A percentile compares a stretch with the other conserved stretches of the same genome.
Evolutionary conservation across 2,113 vertebrate species (phyloP).

Genomic region (Chaetura pelagica): DNA sequence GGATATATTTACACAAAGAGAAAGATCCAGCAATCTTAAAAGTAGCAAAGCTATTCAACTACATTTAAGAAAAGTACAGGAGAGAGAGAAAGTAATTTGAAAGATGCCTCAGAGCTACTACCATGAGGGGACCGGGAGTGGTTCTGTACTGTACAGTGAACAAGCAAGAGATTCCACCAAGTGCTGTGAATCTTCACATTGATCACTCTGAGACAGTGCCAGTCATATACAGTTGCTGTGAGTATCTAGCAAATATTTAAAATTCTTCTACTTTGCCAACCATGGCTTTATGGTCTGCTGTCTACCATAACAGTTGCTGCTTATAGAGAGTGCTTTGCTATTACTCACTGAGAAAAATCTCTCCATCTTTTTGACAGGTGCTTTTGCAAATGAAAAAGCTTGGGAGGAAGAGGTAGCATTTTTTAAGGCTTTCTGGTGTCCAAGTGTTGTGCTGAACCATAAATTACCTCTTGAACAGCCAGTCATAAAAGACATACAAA

Average conservation of each 20-base stretch:
- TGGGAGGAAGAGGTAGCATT: not conserved
- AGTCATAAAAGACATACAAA: not conserved
- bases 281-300: not conserved
- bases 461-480: not conserved
- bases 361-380: not conserved
- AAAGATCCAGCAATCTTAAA: not conserved
- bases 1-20: not conserved
- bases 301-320: not conserved
- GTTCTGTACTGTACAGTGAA: not conserved
- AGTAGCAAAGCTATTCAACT: not conserved
- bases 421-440: not conserved
- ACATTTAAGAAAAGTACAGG: not conserved
- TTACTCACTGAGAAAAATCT: not conserved
- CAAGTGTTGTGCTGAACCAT: not conserved
- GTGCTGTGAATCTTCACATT: not conserved
- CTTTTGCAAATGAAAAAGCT: not conserved
- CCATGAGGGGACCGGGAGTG: not conserved
- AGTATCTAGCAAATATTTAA: not conserved
- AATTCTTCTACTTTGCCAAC: not conserved
- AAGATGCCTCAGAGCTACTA: not conserved
- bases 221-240: not conserved
- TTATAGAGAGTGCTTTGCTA: not conserved
- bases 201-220: not conserved
- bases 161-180: not conserved
- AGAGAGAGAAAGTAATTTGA: not conserved